Evolutionary conservation across 2,797 vertebrate genomes (phyloP), one percentile per base, ranked within the genome.

Genomic region (Danio kyathit): DNA sequence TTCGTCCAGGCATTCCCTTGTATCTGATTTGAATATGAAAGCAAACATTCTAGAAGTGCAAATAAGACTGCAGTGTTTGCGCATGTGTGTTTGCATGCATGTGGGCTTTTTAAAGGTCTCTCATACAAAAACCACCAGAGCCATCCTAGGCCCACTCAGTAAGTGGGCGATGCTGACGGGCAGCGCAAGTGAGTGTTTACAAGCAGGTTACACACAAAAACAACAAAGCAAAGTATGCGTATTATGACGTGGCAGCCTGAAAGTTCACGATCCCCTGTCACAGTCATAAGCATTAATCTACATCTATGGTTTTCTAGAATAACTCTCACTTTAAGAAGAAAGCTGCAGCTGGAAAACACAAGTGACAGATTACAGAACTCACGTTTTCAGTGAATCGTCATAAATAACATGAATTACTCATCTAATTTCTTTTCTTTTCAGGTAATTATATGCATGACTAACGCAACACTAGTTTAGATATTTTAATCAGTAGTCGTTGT

Each of bases 21-120:
- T 29, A 41, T 14, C 56, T 74, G 17, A 79, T 82, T 66, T 71
- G 44, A 74, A 78, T 74, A 10, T 49, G 49, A 72, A 81, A 71
- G 21, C 57, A 63, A 71, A 76, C 74, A 70, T 77, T 66, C 48
- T 48, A 57, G 72, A 29, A 52, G 44, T 19, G 19, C 48, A 72
- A 76, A 73, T 19, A 11, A 44, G 51, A 72, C 57, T 29, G 5
- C 29, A 56, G 57, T 13, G 40, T 76, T 40, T 21, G 12, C 59
- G 41, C 21, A 56, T 76, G 12, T 2, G 6, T 64, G 49, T 81
- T 56, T 83, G 57, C 52, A 40, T 63, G 17, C 63, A 73, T 65
- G 75, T 70, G 41, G 69, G 82, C 16, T 76, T 83, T n/a, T 76
- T 6, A 76, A 57, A 76, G 77, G 73, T 66, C 66, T 70, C 56